These are phyloP conservation scores for Actinia equina DNA, from an alignment of 64 coral and sea anemone genomes.

Conservation along the genomic window DNA sequence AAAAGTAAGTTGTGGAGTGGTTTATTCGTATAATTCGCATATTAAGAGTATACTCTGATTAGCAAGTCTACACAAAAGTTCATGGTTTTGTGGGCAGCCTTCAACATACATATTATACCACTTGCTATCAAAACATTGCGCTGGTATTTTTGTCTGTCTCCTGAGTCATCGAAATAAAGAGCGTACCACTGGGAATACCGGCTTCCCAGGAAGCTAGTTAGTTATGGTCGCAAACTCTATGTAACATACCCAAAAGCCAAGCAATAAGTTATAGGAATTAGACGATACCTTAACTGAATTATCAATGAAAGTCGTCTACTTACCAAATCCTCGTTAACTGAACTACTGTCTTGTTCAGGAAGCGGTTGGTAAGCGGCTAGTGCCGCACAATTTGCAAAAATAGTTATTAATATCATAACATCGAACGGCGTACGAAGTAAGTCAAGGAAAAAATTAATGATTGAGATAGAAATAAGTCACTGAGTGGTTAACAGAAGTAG, in stretches of 20 bases:
- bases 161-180: neutral
- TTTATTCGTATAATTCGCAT: neutral
- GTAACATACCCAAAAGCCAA: neutral
- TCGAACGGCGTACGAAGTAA: constrained; percentile 81
- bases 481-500: neutral
- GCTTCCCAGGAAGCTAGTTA: neutral
- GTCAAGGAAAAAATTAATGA: constrained; percentile 61
- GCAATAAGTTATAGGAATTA: neutral
- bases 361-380: constrained; percentile 87
- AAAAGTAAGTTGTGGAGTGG: neutral
- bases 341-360: constrained; percentile 86
- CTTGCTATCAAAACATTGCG: constrained; percentile 17
- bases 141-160: neutral
- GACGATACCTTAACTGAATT: neutral
- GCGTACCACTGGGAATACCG: neutral
- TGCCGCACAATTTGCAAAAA: constrained; percentile 99
- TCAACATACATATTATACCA: neutral
- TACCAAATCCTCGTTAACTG: constrained; percentile 92
- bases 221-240: neutral
- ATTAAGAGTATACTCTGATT: neutral
- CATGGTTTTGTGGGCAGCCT: constrained; percentile 13
- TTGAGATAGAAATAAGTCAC: no score
- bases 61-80: neutral
- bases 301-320: constrained; percentile 22
- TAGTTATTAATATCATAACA: constrained; percentile 99